Base-by-base conservation (phyloP, 2,888 invertebrate genomes). In the Dynastes tityus region DNA sequence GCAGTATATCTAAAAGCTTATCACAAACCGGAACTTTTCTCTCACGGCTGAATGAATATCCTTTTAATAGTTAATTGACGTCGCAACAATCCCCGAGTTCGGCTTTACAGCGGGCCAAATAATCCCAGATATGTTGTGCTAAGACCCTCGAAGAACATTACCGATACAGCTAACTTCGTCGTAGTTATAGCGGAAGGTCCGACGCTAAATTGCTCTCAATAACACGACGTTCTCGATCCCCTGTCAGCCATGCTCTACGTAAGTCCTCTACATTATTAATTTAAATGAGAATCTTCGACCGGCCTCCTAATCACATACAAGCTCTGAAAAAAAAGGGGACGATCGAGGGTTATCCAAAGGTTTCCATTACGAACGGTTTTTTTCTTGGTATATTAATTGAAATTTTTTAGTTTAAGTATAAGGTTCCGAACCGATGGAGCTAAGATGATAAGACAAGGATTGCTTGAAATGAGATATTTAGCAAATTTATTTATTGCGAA, bases 101-200 rank as follows among this genome's bases (percentile, higher is more conserved):
- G 45, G 65, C 45, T 67, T 67, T 45, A 45, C 40, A 67, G 22
- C 45, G 40, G 45, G 45, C 22, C 40, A 45, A 67, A 45, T 45
- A 67, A 67, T 40, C 65, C 65, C 65, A 2, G 65, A 67, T 40
- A 67, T 40, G 45, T 67, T 40, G 65, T 67, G 65, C 22, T 40
- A 67, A 67, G 65, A 40, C 22, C 65, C 65, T 22, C 55, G 22
- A 37, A 67, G 65, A 22, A 67, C 65, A 67, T 37, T 67, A 22
- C 65, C 65, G 65, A 67, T 67, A 67, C 65, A 67, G 22, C 55
- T 55, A 55, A 55, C 55, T 8, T 55, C 2, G 55, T 8, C 22
- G 22, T 27, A 55, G 22, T 22, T 22, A 55, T 22, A 55, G 13
- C 53, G 55, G 55, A 22, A 55, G 55, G 55, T 55, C 55, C n/a